Base-by-base conservation (phyloP, 2,888 invertebrate species). In the Mimachlamys varia region DNA sequence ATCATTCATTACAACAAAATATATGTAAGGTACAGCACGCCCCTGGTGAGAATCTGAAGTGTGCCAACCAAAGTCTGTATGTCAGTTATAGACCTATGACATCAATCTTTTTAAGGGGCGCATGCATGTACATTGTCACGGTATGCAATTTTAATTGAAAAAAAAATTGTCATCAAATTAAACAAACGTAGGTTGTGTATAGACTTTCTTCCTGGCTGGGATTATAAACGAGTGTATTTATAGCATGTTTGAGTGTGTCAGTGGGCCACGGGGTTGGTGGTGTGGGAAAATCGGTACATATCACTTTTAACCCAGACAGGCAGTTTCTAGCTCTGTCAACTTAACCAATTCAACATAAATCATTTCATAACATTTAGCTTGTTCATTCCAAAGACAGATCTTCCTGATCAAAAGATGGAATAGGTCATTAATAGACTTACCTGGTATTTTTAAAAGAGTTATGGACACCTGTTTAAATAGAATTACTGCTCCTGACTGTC, bases 161-260 rank as follows among this genome's bases (percentile, higher is more conserved):
- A 76, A 62, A 76, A 76, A 76, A 76, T n/a, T 76, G 76, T 76
- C 76, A 33, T 76, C 76, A 76, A 76, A 76, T 76, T 76, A 76
- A 76, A 33, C 76, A 76, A 33, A 76, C 76, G 76, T 76, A 76
- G 76, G 76, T 17, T 33, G 76, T 33, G 27, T 0, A 15, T 76
- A 76, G 76, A 33, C 76, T 76, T 76, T 76, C 76, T 33, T 76
- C 76, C 76, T 76, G 76, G 76, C 27, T 27, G 4, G 27, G 12
- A 33, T 15, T 76, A 76, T 33, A 27, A 33, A 76, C 2, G 13
- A 33, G 76, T 33, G 76, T 76, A 76, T 76, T 33, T 76, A 33
- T 76, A 76, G 76, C 27, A 1, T 27, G 76, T 76, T 15, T 33
- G 76, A 76, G 33, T 76, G 76, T 76, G 76, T 76, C 76, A 76